These are phyloP conservation scores for Elegia similella DNA, from an alignment of 2,888 invertebrate species.

Conservation along the genomic window DNA sequence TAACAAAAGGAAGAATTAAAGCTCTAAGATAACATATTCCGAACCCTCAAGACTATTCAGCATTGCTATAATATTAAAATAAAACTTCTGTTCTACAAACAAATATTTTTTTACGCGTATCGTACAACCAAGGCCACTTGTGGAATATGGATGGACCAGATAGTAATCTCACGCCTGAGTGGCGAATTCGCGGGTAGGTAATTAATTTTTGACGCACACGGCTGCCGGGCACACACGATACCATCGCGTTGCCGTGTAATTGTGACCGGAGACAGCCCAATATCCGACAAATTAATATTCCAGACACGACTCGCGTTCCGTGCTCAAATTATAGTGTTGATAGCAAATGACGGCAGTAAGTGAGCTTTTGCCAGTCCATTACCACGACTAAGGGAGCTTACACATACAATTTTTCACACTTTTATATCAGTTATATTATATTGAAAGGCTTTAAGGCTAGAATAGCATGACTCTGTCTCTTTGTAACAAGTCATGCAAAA, in stretches of 20 bases:
- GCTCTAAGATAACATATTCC: too few relatives aligned
- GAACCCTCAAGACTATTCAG: too few relatives aligned
- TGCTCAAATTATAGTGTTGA: constrained; percentile 42
- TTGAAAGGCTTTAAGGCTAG: not conserved
- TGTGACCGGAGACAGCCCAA: constrained; percentile 42
- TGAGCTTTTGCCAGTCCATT: constrained; percentile 30
- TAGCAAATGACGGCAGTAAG: constrained; percentile 39
- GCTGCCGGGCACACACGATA: constrained; percentile 49
- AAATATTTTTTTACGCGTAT: not conserved
- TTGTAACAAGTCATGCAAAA: too few relatives aligned
- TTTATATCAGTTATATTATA: not conserved
- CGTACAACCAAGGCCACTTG: not conserved
- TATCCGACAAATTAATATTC: constrained; percentile 52
- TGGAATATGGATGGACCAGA: constrained; percentile 12
- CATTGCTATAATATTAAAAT: too few relatives aligned
- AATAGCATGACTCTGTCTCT: too few relatives aligned
- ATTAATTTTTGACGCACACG: constrained; percentile 64
- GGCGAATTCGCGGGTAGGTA: constrained; percentile 64
- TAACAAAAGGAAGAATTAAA: too few relatives aligned
- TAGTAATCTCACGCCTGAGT: constrained; percentile 36
- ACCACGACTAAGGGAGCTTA: constrained; percentile 16
- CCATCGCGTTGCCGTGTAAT: constrained; percentile 54
- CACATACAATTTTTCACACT: not conserved
- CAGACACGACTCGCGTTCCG: constrained; percentile 36
- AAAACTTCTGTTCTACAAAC: not conserved